Conservation (phyloP, 1,140 invertebrate species). For the Scaptomyza montana region DNA sequence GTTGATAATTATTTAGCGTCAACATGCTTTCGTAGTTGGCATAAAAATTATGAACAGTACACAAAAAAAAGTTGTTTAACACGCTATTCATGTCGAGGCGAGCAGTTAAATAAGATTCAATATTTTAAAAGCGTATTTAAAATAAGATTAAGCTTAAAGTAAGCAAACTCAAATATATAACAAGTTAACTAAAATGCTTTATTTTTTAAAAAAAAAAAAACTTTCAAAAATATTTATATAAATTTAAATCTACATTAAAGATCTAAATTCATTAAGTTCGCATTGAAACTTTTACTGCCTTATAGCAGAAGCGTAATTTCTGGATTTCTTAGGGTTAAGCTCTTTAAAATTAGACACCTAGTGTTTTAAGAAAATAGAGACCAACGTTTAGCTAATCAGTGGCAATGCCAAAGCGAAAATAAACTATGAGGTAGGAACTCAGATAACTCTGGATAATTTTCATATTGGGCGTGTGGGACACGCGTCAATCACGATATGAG, state of each 20-base stretch:
- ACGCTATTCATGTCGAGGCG: background rate
- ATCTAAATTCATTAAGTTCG: too few species aligned
- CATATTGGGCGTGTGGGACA: background rate
- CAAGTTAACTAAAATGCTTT: too few species aligned
- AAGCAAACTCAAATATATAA: too few species aligned
- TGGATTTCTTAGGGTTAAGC: background rate
- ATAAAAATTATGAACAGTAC: slow-evolving; percentile 27
- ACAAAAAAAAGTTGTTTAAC: background rate
- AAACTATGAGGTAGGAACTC: slow-evolving; percentile 14
- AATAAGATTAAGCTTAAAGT: background rate
- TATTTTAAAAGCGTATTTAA: background rate
- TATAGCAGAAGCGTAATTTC: too few species aligned
- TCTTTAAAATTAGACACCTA: background rate
- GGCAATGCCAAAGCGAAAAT: slow-evolving; percentile 4
- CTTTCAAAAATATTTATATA: too few species aligned
- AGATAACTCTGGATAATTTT: background rate
- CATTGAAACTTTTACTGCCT: too few species aligned
- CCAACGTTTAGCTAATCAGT: slow-evolving; percentile 5
- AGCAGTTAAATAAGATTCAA: slow-evolving; percentile 1
- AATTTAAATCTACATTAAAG: too few species aligned
- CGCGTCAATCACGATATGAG: slow-evolving; percentile 14
- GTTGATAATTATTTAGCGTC: background rate
- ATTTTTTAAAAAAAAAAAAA: too few species aligned
- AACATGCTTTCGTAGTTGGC: slow-evolving; percentile 3
- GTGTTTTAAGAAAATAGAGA: background rate